Conservation (phyloP, 1,140 invertebrate species). For the Calycopis cecrops region DNA sequence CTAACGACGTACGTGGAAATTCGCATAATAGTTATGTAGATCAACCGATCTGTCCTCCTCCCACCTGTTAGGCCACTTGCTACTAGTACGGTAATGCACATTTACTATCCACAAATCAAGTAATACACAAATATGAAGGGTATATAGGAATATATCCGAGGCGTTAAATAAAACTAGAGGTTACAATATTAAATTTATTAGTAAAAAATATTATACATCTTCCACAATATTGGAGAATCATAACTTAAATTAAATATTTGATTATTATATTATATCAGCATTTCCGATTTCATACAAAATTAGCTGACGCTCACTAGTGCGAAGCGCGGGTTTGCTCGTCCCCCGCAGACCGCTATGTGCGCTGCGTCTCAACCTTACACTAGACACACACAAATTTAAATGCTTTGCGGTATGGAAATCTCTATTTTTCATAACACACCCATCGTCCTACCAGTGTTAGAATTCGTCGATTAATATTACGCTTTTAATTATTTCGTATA, state of each 20-base stretch:
- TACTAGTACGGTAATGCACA: too few relatives aligned
- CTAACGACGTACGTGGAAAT: too few relatives aligned
- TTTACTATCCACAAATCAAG: too few relatives aligned
- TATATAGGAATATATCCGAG: too few relatives aligned
- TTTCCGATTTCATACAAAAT: constrained; percentile 58
- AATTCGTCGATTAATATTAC: constrained; percentile 26
- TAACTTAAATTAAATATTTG: constrained; percentile 77
- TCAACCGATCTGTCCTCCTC: too few relatives aligned
- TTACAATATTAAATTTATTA: constrained; percentile 76
- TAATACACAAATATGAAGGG: too few relatives aligned
- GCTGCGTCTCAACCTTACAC: constrained; percentile 30
- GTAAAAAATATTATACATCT: constrained; percentile 77
- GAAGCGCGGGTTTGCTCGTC: constrained; percentile 37
- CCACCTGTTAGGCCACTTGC: too few relatives aligned
- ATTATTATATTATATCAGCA: constrained; percentile 72
- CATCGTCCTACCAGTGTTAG: constrained; percentile 25
- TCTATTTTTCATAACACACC: constrained; percentile 23
- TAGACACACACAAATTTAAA: constrained; percentile 49
- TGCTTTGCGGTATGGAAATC: constrained; percentile 37
- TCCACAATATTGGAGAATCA: constrained; percentile 75
- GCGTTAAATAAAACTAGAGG: constrained; percentile 26
- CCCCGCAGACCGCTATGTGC: constrained; percentile 25
- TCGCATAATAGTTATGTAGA: too few relatives aligned
- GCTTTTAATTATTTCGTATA: constrained; percentile 39
- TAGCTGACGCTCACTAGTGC: constrained; percentile 47